Conservation (phyloP, 2,113 vertebrate genomes). For the Amphilophus citrinellus region DNA sequence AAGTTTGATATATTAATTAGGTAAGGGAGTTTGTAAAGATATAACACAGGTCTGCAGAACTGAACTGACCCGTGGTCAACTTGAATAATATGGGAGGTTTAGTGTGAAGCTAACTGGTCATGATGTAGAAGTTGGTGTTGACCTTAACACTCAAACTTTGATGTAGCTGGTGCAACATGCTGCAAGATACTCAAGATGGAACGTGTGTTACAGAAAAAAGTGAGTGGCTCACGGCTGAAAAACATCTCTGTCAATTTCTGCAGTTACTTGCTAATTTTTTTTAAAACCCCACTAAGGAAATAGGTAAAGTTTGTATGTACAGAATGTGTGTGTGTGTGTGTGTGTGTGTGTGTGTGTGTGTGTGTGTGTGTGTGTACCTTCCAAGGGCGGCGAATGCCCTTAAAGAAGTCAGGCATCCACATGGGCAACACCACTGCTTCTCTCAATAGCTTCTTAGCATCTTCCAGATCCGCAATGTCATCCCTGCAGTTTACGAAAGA, state of each 20-base stretch:
- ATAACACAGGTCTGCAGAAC: background rate
- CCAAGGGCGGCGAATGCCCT: conserved; percentile 96
- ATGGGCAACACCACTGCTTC: conserved; percentile 98
- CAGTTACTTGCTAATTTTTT: background rate
- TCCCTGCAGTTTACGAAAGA: conserved; percentile 81
- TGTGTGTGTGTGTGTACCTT: conserved; percentile 82
- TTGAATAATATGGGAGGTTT: background rate
- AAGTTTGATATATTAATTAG: background rate
- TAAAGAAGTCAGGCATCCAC: conserved; percentile 99
- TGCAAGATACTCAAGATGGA: conserved; percentile 3
- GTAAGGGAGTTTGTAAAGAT: background rate
- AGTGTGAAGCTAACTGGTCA: background rate
- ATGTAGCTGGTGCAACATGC: background rate
- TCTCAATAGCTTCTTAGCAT: conserved; percentile 91
- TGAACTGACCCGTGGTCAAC: background rate
- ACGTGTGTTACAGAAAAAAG: background rate
- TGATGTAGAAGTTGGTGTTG: conserved; percentile 4
- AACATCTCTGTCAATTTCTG: background rate
- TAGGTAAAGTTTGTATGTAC: background rate
- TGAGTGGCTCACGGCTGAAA: background rate
- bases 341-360: background rate
- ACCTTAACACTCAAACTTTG: background rate
- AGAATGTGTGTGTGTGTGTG: background rate
- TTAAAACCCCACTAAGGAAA: background rate
- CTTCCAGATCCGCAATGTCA: conserved; percentile 97